Base-by-base conservation (phyloP, 1,140 invertebrate species). In the Temnothorax nylanderi region DNA sequence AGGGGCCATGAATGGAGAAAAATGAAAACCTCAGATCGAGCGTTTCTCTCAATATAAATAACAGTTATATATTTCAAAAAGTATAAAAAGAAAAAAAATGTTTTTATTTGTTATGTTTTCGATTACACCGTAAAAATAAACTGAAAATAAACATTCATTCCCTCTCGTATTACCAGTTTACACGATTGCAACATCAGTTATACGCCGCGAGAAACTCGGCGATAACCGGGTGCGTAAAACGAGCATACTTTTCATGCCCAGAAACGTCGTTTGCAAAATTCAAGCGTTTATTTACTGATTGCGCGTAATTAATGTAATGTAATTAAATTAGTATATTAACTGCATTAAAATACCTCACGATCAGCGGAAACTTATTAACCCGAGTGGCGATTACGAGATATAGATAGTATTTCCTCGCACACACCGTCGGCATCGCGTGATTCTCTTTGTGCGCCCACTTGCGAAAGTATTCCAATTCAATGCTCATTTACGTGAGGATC, bases 401-500 rank as follows among this genome's bases (percentile, higher is more conserved):
- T 32, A 69, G 65, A 49, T 16, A 69, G 65, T 69, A 41, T 56
- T 13, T 32, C 4, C 41, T 71, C 65, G 2, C 54, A 13, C 21
- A 26, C 26, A n/a, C 49, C 67, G n/a, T 5, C 47, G 32, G 44
- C 16, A 41, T 54, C n/a, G 64, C 64, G 26, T 41, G 49, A 81
- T 54, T 71, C 21, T 26, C 47, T 51, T 11, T 54, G 37, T 49
- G 47, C 41, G 37, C 13, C 16, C 51, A 21, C 44, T 72, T 74
- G 54, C 54, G 21, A 65, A 85, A 78, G 71, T 64, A 78, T 85
- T 78, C 26, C 82, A 77, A 78, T 85, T 85, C 62, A 85, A 65
- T 65, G 58, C 69, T 84, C 80, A 84, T 84, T 84, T 84, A 74
- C 41, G 80, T 34, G 80, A 84, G 69, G 21, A 75, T 60, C 54